phyloP scores from a whole-genome alignment of 2,888 invertebrate genomes.

The Andrena marginata region DNA sequence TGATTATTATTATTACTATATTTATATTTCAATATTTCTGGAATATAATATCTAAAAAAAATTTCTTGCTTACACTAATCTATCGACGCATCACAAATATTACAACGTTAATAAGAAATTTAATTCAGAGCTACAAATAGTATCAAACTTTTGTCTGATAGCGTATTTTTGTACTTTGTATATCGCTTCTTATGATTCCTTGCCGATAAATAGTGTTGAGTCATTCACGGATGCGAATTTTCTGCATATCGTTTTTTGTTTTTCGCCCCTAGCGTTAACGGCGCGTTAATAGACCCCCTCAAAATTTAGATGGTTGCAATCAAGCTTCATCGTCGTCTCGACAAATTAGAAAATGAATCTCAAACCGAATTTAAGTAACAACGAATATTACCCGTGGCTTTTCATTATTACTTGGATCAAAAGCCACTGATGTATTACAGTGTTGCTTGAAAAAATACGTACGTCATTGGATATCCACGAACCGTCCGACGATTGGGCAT shows the following conservation, averaged over 20 bases:
- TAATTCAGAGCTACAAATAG: neutral
- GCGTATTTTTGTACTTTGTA: neutral
- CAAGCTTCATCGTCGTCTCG: neutral
- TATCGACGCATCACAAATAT: neutral
- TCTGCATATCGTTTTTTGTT: neutral
- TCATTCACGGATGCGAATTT: slow-evolving; percentile 24
- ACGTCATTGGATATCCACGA: slow-evolving; percentile 32
- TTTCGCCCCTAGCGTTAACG: neutral
- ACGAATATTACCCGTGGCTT: no score
- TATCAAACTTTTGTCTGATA: neutral
- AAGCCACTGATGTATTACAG: neutral
- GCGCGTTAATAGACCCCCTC: neutral
- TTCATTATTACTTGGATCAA: neutral
- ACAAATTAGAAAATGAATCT: neutral
- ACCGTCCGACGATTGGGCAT: slow-evolving; percentile 8
- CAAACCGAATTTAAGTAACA: neutral
- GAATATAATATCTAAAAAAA: no score
- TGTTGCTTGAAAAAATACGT: neutral
- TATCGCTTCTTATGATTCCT: neutral
- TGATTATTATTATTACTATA: no score
- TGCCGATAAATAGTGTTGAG: slow-evolving; percentile 8
- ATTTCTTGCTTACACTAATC: no score
- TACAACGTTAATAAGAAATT: neutral
- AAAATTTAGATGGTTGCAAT: neutral
- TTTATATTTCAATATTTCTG: no score